Evolutionary conservation across 1,140 invertebrate genomes (phyloP).

Genomic region (Paralvinella palmiformis): DNA sequence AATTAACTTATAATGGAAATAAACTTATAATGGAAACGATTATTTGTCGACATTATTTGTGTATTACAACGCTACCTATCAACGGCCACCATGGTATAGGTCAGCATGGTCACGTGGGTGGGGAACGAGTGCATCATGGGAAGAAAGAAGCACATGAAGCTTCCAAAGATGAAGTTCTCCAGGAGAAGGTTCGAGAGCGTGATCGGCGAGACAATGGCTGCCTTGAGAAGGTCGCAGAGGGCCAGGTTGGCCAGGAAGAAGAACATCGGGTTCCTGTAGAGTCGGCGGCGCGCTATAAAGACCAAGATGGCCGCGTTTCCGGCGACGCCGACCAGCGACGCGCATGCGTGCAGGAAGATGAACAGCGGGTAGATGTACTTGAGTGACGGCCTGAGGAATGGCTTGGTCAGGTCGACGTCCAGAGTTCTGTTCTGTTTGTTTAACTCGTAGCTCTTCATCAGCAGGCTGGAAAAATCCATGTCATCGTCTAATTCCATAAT

Average conservation of each 20-base stretch:
- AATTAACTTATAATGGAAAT: too few relatives aligned
- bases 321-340: conserved; percentile 56
- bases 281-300: conserved; percentile 57
- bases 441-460: conserved; percentile 26
- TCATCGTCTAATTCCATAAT: conserved; percentile 24
- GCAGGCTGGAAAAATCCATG: conserved; percentile 24
- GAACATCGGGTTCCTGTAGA: conserved; percentile 61
- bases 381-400: conserved; percentile 41
- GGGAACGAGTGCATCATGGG: conserved; percentile 71
- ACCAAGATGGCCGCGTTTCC: conserved; percentile 59
- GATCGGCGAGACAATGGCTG: conserved; percentile 62
- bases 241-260: conserved; percentile 64
- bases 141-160: conserved; percentile 67
- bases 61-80: conserved; percentile 58
- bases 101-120: conserved; percentile 64
- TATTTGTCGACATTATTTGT: too few relatives aligned
- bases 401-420: conserved; percentile 38
- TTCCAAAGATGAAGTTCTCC: conserved; percentile 68
- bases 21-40: too few relatives aligned
- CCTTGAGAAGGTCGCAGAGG: conserved; percentile 63
- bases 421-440: conserved; percentile 24
- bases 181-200: conserved; percentile 63
- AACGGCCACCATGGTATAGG: conserved; percentile 63
- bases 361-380: conserved; percentile 58
- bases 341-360: conserved; percentile 58